These are phyloP conservation scores for Xanthia togata DNA, from an alignment of 2,888 invertebrate species.

Conservation along the genomic window DNA sequence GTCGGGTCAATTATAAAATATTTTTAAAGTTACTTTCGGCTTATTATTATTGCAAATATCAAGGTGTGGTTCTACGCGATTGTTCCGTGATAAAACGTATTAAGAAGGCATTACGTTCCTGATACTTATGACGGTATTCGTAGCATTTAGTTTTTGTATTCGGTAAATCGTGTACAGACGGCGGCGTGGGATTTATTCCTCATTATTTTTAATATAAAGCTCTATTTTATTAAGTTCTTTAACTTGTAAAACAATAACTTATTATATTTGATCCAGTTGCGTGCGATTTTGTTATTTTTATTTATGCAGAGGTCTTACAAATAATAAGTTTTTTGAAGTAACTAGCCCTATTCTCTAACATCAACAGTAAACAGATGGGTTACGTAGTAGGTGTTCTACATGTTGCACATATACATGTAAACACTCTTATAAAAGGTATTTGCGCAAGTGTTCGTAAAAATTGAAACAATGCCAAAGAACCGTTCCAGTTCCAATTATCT, in stretches of 20 bases:
- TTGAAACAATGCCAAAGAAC: conserved; percentile 74
- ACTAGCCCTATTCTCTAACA: conserved; percentile 4
- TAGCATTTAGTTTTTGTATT: conserved; percentile 10
- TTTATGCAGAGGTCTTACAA: too few species aligned
- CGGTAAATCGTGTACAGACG: conserved; percentile 5
- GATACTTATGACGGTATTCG: conserved; percentile 4
- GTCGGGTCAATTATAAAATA: conserved; percentile 66
- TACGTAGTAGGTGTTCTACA: neutral
- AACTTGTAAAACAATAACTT: neutral
- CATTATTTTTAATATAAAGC: neutral
- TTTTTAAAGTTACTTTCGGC: conserved; percentile 55
- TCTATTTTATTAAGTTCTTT: neutral
- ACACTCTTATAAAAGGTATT: conserved; percentile 36
- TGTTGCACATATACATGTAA: conserved; percentile 18
- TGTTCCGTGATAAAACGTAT: conserved; percentile 48
- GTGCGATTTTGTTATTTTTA: neutral
- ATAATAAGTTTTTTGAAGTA: neutral
- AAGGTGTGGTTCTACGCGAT: conserved; percentile 56
- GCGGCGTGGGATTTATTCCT: neutral
- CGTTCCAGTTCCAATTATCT: conserved; percentile 79
- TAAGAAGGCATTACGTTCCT: conserved; percentile 32
- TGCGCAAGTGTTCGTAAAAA: conserved; percentile 65
- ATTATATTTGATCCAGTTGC: neutral
- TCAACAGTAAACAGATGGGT: neutral
- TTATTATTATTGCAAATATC: conserved; percentile 63